A percentile compares a stretch with the other conserved stretches of the same genome.
phyloP scores from a whole-genome alignment of 2,888 invertebrate species.

The Chrysolina haemoptera region DNA sequence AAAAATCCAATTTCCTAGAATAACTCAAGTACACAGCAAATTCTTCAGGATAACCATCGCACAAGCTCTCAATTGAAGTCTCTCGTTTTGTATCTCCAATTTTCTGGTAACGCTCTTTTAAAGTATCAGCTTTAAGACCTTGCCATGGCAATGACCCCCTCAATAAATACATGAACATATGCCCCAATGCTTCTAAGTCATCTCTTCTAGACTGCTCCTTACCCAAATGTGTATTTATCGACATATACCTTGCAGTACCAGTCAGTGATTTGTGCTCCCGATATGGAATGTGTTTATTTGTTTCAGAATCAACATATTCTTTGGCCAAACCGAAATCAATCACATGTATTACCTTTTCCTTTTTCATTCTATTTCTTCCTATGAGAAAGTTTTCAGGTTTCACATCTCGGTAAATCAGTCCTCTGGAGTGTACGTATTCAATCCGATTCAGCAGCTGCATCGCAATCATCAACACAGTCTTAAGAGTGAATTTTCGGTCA shows the following conservation, averaged over 20 bases:
- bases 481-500: slow-evolving; percentile 75
- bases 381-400: slow-evolving; percentile 99
- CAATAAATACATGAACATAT: slow-evolving; percentile 99
- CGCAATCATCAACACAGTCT: slow-evolving; percentile 74
- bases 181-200: slow-evolving; percentile 98
- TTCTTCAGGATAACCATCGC: slow-evolving; percentile 91
- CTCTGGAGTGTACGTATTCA: slow-evolving; percentile 99
- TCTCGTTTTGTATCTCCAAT: slow-evolving; percentile 99
- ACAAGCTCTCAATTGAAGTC: slow-evolving; percentile 95
- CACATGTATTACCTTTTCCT: slow-evolving; percentile 99
- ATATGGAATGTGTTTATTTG: slow-evolving; percentile 99
- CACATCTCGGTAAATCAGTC: slow-evolving; percentile 98
- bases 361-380: slow-evolving; percentile 95
- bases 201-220: slow-evolving; percentile 99
- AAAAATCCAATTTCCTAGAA: slow-evolving; percentile 96
- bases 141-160: slow-evolving; percentile 99
- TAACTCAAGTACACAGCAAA: slow-evolving; percentile 97
- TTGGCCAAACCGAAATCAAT: slow-evolving; percentile 85
- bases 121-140: slow-evolving; percentile 98
- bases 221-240: slow-evolving; percentile 99
- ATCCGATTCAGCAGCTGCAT: slow-evolving; percentile 90
- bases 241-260: slow-evolving; percentile 99
- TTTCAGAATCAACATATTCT: slow-evolving; percentile 93
- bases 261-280: slow-evolving; percentile 99
- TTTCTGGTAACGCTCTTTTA: slow-evolving; percentile 99